Evolutionary conservation across 2,888 invertebrate genomes (phyloP).

Genomic region (Malacosoma neustria): DNA sequence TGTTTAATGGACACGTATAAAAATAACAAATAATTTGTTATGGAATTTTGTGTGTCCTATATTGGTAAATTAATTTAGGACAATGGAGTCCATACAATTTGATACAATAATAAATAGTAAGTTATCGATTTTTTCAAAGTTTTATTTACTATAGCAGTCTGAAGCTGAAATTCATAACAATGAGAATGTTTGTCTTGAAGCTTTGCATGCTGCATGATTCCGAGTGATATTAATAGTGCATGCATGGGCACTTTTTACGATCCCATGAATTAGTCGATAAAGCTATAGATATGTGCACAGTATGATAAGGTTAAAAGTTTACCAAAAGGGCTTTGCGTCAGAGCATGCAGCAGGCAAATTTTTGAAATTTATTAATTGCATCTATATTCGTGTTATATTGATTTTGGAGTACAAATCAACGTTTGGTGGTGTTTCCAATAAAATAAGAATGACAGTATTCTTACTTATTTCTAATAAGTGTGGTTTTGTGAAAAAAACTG

Average conservation of each 20-base stretch:
- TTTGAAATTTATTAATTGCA: conserved; percentile 23
- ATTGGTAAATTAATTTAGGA: conserved; percentile 11
- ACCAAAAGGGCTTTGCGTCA: conserved; percentile 32
- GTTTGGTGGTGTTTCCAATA: too few relatives aligned
- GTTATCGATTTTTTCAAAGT: conserved; percentile 1
- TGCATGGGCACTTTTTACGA: conserved; percentile 39
- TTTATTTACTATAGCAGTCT: conserved; percentile 27
- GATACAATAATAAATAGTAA: not conserved
- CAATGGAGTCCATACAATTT: too few relatives aligned
- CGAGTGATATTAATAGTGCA: conserved; percentile 40
- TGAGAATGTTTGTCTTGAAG: conserved; percentile 36
- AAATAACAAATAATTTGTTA: conserved; percentile 11
- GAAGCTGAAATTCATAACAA: conserved; percentile 22
- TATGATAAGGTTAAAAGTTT: conserved; percentile 37
- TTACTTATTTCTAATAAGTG: conserved; percentile 40
- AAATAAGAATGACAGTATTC: too few relatives aligned
- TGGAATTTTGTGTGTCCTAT: conserved; percentile 33
- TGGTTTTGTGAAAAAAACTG: conserved; percentile 31
- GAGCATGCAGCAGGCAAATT: conserved; percentile 71
- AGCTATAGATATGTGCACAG: conserved; percentile 34
- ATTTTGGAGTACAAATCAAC: conserved; percentile 17
- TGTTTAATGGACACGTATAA: conserved; percentile 27
- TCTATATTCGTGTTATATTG: conserved; percentile 15
- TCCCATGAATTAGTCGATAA: conserved; percentile 30
- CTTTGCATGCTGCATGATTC: conserved; percentile 72